Percentiles rank a stretch among this genome's conserved stretches.
Evolutionary conservation across 64 coral and sea anemone species (phyloP).

Genomic region (Dendrophyllia cribrosa): DNA sequence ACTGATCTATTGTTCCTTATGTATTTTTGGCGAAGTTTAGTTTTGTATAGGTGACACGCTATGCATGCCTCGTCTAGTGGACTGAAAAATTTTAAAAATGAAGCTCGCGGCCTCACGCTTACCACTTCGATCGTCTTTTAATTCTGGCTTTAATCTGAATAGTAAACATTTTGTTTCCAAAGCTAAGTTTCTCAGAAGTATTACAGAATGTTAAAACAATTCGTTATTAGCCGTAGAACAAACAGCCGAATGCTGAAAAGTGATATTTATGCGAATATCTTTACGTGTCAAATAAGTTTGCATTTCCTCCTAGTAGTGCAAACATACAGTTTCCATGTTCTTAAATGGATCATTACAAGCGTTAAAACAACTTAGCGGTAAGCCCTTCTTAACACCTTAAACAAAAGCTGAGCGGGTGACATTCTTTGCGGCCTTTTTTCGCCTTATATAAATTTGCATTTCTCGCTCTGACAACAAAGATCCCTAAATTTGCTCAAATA

Average conservation of each 20-base stretch:
- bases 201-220: no score
- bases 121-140: no score
- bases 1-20: not conserved
- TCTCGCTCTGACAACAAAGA: slow-evolving; percentile 17
- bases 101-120: not conserved
- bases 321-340: not conserved
- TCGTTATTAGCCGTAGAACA: not conserved
- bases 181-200: no score
- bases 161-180: no score
- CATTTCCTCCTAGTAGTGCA: not conserved
- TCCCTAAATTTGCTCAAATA: slow-evolving; percentile 16
- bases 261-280: not conserved
- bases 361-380: no score
- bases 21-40: not conserved
- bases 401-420: not conserved
- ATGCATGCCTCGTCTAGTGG: not conserved
- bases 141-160: no score
- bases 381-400: not conserved
- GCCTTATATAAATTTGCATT: slow-evolving; percentile 37
- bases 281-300: not conserved
- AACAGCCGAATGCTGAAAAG: not conserved
- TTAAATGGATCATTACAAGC: not conserved
- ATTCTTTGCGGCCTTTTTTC: not conserved
- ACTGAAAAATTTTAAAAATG: not conserved
- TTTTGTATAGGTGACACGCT: not conserved